These are phyloP conservation scores for Megalopta genalis DNA, from an alignment of 1,140 invertebrate species.

Conservation along the genomic window DNA sequence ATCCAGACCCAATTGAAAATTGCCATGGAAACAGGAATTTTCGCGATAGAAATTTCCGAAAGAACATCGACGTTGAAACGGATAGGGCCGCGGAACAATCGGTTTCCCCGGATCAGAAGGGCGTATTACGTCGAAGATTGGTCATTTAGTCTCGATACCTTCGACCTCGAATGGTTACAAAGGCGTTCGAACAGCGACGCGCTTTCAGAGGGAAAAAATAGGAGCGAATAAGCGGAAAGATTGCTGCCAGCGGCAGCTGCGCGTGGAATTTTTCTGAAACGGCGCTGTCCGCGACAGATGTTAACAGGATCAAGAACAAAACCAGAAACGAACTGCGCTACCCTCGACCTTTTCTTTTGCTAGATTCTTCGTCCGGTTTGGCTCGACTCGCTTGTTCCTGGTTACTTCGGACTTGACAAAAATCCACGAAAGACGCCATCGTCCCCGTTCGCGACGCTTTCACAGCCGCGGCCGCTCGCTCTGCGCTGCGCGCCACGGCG, in stretches of 20 bases:
- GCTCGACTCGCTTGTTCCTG: not conserved
- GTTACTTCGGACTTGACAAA: not conserved
- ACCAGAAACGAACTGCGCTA: constrained; percentile 33
- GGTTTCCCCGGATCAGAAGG: not conserved
- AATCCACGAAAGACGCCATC: not conserved
- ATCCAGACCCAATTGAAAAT: too few relatives aligned
- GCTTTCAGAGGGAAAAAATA: constrained; percentile 21
- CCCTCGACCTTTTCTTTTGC: not conserved
- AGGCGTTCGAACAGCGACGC: not conserved
- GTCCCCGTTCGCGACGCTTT: not conserved
- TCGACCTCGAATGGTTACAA: constrained; percentile 19
- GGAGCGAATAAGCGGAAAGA: constrained; percentile 29
- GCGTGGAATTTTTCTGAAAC: constrained; percentile 40
- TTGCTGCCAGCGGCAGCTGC: constrained; percentile 42
- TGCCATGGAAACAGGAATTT: too few relatives aligned
- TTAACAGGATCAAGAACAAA: constrained; percentile 52
- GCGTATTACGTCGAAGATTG: not conserved
- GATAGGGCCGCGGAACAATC: too few relatives aligned
- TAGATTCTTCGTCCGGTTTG: constrained; percentile 11
- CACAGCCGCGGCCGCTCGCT: not conserved
- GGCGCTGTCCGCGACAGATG: constrained; percentile 54
- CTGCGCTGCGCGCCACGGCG: too few relatives aligned
- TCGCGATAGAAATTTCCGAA: not conserved
- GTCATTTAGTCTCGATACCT: not conserved
- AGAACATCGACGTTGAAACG: not conserved